Evolutionary conservation across 2,113 vertebrate genomes (phyloP).

Genomic region (Mirza zaza): DNA sequence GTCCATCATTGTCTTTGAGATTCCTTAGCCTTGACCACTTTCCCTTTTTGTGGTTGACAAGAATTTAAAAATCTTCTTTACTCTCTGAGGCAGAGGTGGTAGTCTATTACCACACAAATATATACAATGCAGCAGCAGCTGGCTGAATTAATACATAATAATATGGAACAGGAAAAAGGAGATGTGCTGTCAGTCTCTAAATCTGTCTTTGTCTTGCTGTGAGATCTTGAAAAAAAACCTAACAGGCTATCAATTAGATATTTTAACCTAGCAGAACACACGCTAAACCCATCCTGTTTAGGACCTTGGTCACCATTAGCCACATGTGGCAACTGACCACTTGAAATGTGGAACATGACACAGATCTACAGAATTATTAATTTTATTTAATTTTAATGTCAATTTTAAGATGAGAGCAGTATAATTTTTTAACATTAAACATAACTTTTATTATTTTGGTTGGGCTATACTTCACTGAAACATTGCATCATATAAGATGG

Average conservation of each 20-base stretch:
- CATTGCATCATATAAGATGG: not conserved
- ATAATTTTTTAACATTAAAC: not conserved
- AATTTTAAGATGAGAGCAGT: not conserved
- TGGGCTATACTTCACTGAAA: not conserved
- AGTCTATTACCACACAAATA: not conserved
- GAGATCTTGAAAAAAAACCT: not conserved
- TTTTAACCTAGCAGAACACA: not conserved
- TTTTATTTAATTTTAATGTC: not conserved
- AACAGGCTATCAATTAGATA: too few relatives aligned
- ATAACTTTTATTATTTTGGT: not conserved
- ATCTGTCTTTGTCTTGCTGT: not conserved
- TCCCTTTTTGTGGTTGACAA: slow-evolving; percentile 47
- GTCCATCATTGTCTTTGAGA: slow-evolving; percentile 69
- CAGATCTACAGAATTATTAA: not conserved
- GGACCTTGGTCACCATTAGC: not conserved
- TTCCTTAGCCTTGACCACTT: slow-evolving; percentile 39
- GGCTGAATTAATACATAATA: slow-evolving; percentile 2
- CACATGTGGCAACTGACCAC: not conserved
- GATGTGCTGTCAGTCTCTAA: not conserved
- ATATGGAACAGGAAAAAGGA: not conserved
- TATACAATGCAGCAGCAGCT: not conserved
- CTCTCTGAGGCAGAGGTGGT: not conserved
- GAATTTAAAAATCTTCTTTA: slow-evolving; percentile 57
- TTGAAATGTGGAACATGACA: not conserved
- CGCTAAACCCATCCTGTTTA: not conserved